Percentiles rank a stretch among this genome's conserved stretches.
Conservation (phyloP, 2,797 vertebrate species). For the Phoeniculus purpureus region DNA sequence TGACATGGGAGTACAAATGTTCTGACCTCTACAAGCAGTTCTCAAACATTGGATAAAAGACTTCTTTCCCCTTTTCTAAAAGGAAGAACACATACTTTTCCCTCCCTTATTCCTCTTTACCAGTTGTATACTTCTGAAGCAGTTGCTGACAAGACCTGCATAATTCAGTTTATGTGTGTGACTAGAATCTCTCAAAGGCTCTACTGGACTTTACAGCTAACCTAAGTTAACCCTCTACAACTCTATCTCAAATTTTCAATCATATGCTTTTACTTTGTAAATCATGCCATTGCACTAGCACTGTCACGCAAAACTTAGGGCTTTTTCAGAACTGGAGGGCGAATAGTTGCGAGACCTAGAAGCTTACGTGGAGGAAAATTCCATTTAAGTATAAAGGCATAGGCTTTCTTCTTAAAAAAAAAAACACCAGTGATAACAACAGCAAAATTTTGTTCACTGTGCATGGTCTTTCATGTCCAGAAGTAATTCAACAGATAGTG, state of each 20-base stretch:
- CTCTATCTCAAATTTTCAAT: not conserved
- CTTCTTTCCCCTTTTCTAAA: slow-evolving; percentile 61
- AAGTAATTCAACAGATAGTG: not conserved
- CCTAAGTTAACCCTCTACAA: slow-evolving; percentile 1
- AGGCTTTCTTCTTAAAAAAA: not conserved
- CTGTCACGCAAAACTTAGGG: not conserved
- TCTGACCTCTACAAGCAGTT: slow-evolving; percentile 70
- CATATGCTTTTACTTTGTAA: not conserved
- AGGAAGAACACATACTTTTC: slow-evolving; percentile 70
- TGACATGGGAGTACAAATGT: slow-evolving; percentile 72
- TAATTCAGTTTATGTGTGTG: slow-evolving; percentile 70
- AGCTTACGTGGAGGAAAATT: not conserved
- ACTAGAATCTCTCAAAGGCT: slow-evolving; percentile 47
- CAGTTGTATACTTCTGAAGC: slow-evolving; percentile 55
- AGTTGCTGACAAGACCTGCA: slow-evolving; percentile 72
- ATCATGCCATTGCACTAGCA: not conserved
- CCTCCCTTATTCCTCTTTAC: slow-evolving; percentile 58
- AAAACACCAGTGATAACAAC: not conserved
- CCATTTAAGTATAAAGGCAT: not conserved
- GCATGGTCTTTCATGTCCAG: not conserved
- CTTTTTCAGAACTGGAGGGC: not conserved
- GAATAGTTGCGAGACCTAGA: not conserved
- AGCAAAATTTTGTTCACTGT: not conserved
- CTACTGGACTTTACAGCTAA: slow-evolving; percentile 12
- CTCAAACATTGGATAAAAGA: slow-evolving; percentile 67